Conservation (phyloP, 2,888 invertebrate genomes). For the Sarcophaga variegata region DNA sequence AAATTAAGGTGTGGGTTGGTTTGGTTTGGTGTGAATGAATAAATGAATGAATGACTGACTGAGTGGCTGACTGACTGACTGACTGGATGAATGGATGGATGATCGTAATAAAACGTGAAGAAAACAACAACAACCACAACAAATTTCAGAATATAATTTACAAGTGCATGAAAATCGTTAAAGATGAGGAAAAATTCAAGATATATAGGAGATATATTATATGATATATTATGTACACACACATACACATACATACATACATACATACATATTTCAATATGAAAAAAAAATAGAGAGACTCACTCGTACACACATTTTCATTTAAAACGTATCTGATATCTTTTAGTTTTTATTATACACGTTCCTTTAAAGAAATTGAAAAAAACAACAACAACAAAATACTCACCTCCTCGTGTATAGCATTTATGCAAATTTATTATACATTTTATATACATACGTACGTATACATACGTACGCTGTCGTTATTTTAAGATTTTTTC, state of each 20-base stretch:
- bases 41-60: neutral
- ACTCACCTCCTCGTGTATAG: slow-evolving; percentile 42
- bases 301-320: too few relatives aligned
- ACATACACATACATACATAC: too few relatives aligned
- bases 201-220: neutral
- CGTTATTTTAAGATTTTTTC: neutral
- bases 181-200: slow-evolving; percentile 13
- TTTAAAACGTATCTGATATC: too few relatives aligned
- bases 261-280: too few relatives aligned
- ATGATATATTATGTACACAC: neutral
- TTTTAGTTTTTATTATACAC: neutral
- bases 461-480: neutral
- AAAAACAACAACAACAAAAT: neutral
- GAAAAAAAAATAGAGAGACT: too few relatives aligned
- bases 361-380: neutral
- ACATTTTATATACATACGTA: slow-evolving; percentile 10
- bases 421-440: slow-evolving; percentile 32
- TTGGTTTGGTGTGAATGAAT: slow-evolving; percentile 38
- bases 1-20: slow-evolving; percentile 72
- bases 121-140: slow-evolving; percentile 51
- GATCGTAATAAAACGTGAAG: slow-evolving; percentile 6
- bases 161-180: slow-evolving; percentile 39
- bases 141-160: slow-evolving; percentile 52
- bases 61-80: neutral
- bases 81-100: neutral